phyloP scores from a whole-genome alignment of 2,797 vertebrate genomes.

The Otolemur crassicaudatus region DNA sequence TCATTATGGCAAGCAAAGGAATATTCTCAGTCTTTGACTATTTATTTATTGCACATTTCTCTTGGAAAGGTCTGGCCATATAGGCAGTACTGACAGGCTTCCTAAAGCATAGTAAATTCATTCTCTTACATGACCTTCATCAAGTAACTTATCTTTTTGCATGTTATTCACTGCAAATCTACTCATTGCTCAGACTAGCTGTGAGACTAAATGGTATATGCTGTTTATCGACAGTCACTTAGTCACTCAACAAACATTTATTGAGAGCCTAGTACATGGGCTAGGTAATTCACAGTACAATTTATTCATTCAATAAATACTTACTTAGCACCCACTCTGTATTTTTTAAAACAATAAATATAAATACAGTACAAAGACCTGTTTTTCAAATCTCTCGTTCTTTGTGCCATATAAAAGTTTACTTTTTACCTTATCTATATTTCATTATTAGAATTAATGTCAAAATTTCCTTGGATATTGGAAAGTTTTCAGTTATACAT shows the following conservation, averaged over 20 bases:
- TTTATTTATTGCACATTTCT: not conserved
- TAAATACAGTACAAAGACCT: not conserved
- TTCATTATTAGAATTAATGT: conserved; percentile 54
- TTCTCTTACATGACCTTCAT: conserved; percentile 25
- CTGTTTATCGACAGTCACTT: not conserved
- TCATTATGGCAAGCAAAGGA: conserved; percentile 39
- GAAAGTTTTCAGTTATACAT: not conserved
- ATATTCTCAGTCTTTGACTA: not conserved
- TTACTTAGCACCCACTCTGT: conserved; percentile 38
- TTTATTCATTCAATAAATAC: conserved; percentile 42
- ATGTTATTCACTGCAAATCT: conserved; percentile 49
- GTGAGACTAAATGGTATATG: not conserved
- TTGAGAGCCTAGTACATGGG: conserved; percentile 13
- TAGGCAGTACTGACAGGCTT: not conserved
- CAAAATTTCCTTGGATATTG: conserved; percentile 42
- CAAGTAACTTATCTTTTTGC: conserved; percentile 28
- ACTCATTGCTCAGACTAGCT: conserved; percentile 42
- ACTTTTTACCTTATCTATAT: conserved; percentile 43
- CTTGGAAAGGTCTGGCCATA: not conserved
- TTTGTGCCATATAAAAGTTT: conserved; percentile 32
- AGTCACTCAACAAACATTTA: conserved; percentile 34
- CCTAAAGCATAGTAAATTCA: conserved; percentile 6
- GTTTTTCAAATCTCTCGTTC: not conserved
- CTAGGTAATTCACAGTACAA: not conserved
- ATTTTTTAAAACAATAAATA: conserved; percentile 30